phyloP scores from a whole-genome alignment of 2,797 vertebrate genomes.

The Lacerta viridis region DNA sequence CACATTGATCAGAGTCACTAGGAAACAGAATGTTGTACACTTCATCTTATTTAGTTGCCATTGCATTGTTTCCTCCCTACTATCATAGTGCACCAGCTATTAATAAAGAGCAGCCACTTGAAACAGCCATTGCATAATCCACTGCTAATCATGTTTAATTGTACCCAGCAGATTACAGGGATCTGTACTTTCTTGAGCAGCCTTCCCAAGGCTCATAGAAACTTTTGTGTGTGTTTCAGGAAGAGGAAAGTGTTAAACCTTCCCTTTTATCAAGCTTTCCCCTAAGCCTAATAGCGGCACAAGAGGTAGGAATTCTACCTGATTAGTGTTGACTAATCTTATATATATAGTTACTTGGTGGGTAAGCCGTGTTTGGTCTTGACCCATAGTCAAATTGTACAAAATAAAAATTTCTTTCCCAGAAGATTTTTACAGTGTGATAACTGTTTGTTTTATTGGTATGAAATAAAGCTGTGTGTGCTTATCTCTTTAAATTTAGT shows the following conservation, averaged over 20 bases:
- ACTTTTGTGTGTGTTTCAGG: not conserved
- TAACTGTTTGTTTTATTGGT: no score
- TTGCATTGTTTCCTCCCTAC: no score
- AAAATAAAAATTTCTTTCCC: no score
- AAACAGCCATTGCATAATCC: constrained; percentile 13
- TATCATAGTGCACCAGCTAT: no score
- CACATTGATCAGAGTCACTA: not conserved
- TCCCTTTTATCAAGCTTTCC: no score
- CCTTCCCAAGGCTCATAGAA: not conserved
- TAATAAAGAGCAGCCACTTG: constrained; percentile 9
- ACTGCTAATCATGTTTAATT: constrained; percentile 28
- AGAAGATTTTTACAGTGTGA: no score
- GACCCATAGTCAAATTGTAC: no score
- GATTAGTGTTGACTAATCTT: not conserved
- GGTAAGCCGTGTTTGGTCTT: no score
- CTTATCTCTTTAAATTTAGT: no score
- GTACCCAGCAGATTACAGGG: constrained; percentile 8
- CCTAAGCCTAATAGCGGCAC: no score
- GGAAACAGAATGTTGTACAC: not conserved
- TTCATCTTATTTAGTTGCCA: not conserved
- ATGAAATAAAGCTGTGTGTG: no score
- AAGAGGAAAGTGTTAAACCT: no score
- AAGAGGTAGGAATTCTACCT: not conserved
- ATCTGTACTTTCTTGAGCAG: constrained; percentile 4
- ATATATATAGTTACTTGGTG: not conserved